phyloP scores from a whole-genome alignment of 2,888 invertebrate species.

The Polydrusus tereticollis region DNA sequence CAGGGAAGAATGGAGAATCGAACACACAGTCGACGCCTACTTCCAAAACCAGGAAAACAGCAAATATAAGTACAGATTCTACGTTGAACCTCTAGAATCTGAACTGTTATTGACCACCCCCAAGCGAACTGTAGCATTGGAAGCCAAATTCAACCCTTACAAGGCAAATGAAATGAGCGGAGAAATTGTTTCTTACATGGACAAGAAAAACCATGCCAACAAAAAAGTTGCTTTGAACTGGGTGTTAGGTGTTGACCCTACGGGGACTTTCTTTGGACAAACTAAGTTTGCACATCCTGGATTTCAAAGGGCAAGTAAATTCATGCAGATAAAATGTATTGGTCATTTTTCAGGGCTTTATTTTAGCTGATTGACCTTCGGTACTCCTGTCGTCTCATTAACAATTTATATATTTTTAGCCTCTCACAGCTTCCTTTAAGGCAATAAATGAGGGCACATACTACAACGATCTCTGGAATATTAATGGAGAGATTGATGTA shows the following conservation, averaged over 20 bases:
- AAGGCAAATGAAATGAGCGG: slow-evolving; percentile 72
- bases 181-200: slow-evolving; percentile 76
- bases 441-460: slow-evolving; percentile 47
- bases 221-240: slow-evolving; percentile 75
- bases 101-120: slow-evolving; percentile 78
- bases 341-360: too few relatives aligned
- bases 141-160: slow-evolving; percentile 64
- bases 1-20: slow-evolving; percentile 72
- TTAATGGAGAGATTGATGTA: slow-evolving; percentile 70
- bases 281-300: slow-evolving; percentile 78
- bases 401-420: too few relatives aligned
- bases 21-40: slow-evolving; percentile 80
- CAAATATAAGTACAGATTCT: slow-evolving; percentile 79
- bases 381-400: background rate
- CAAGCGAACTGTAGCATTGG: slow-evolving; percentile 75
- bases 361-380: too few relatives aligned
- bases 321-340: too few relatives aligned
- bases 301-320: slow-evolving; percentile 68
- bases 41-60: slow-evolving; percentile 77
- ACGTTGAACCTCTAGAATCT: slow-evolving; percentile 74
- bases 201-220: slow-evolving; percentile 79
- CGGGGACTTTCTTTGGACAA: slow-evolving; percentile 70
- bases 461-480: slow-evolving; percentile 67
- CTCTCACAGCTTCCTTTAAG: slow-evolving; percentile 49
- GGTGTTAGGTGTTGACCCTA: slow-evolving; percentile 69